A percentile compares a stretch with the other conserved stretches of the same genome.
Conservation (phyloP, 2,888 invertebrate species). For the Troides helena region DNA sequence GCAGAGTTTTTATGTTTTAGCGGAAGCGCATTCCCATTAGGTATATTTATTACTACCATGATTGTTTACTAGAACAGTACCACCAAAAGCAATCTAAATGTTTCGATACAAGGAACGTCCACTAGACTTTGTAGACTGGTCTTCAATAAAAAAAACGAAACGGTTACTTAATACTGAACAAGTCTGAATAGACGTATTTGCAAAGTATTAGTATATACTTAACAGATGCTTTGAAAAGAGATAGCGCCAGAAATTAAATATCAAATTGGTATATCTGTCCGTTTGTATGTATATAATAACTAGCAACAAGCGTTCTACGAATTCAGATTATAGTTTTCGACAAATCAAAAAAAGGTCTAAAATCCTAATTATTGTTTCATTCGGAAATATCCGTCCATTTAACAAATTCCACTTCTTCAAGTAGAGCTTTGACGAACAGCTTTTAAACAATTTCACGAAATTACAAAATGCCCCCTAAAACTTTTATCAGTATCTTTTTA, state of each 20-base stretch:
- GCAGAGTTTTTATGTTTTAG: not conserved
- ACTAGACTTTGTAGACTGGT: not conserved
- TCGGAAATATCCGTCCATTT: not conserved
- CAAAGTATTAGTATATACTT: not conserved
- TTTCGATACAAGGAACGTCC: not conserved
- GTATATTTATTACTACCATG: not conserved
- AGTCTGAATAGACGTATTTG: not conserved
- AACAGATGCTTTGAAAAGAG: not conserved
- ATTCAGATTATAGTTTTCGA: not conserved
- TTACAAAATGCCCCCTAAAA: conserved; percentile 4
- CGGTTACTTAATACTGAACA: not conserved
- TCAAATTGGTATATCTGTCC: not conserved
- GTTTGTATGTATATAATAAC: not conserved
- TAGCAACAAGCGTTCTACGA: not conserved
- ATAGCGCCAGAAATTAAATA: not conserved
- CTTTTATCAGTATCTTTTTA: conserved; percentile 2
- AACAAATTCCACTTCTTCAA: not conserved
- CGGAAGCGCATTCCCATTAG: not conserved
- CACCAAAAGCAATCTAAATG: conserved; percentile 2
- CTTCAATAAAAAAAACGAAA: not conserved
- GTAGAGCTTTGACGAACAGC: not conserved
- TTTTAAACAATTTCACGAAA: not conserved
- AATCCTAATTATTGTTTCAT: too few relatives aligned
- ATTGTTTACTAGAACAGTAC: conserved; percentile 1
- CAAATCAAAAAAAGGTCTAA: not conserved